These are phyloP conservation scores for Prunella himalayana DNA, from an alignment of 2,113 vertebrate species.

Conservation along the genomic window DNA sequence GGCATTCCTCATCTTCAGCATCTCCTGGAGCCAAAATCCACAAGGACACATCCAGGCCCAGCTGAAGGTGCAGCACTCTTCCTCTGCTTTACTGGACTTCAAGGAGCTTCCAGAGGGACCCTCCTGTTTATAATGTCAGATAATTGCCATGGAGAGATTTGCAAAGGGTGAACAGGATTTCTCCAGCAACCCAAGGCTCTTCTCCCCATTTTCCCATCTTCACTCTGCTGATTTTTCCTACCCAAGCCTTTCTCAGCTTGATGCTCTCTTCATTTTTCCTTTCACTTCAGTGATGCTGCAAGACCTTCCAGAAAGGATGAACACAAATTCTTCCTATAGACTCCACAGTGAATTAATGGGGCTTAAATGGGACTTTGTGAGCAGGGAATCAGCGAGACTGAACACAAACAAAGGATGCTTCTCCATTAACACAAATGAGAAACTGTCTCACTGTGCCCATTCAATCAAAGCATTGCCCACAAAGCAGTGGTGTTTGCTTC, in stretches of 20 bases:
- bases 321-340: not conserved
- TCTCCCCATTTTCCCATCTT: not conserved
- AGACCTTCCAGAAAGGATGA: not conserved
- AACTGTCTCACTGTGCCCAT: not conserved
- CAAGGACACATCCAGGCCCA: not conserved
- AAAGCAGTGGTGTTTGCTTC: not conserved
- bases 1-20: not conserved
- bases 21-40: not conserved
- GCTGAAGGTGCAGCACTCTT: not conserved
- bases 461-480: not conserved
- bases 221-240: not conserved
- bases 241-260: not conserved
- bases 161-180: not conserved
- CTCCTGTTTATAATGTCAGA: not conserved
- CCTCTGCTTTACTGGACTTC: not conserved
- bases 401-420: not conserved
- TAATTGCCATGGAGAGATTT: not conserved
- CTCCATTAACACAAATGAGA: conserved; percentile 1
- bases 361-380: not conserved
- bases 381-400: not conserved
- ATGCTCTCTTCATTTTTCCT: not conserved
- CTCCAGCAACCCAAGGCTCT: not conserved
- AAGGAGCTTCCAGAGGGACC: not conserved
- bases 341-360: not conserved
- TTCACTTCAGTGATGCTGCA: not conserved